Conservation (phyloP, 1,140 invertebrate species). For the Drosophila setifemur region DNA sequence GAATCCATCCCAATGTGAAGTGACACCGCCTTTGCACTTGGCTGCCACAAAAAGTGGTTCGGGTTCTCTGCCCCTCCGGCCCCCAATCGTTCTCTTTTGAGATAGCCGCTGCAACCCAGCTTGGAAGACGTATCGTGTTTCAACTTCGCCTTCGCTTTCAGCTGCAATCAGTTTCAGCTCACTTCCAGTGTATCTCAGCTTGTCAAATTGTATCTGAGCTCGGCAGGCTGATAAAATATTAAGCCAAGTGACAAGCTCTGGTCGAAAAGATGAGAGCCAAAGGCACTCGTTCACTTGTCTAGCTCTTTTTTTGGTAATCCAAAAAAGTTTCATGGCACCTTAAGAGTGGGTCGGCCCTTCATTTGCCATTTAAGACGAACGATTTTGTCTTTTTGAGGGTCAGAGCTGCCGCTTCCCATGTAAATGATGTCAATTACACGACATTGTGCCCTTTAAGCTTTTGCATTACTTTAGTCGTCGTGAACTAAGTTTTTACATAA, state of each 20-base stretch:
- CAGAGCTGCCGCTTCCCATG: conserved; percentile 33
- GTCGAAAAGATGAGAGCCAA: conserved; percentile 44
- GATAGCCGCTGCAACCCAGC: conserved; percentile 38
- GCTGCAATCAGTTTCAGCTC: conserved; percentile 71
- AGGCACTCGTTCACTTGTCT: conserved; percentile 48
- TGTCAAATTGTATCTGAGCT: conserved; percentile 65
- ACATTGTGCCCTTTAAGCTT: conserved; percentile 31
- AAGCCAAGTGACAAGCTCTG: conserved; percentile 57
- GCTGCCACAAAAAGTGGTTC: conserved; percentile 55
- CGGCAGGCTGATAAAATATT: conserved; percentile 56
- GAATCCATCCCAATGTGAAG: conserved; percentile 68
- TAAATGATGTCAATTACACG: conserved; percentile 52
- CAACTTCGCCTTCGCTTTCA: conserved; percentile 71
- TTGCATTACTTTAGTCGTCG: conserved; percentile 18
- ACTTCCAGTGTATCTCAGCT: conserved; percentile 61
- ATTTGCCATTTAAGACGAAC: conserved; percentile 42
- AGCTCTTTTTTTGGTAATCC: conserved; percentile 15
- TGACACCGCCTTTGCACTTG: conserved; percentile 73
- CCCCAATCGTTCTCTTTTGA: background rate
- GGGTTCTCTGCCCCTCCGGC: conserved; percentile 20
- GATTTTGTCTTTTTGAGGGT: conserved; percentile 32
- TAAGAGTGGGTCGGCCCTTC: conserved; percentile 24
- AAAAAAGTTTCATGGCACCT: conserved; percentile 12
- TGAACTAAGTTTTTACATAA: conserved; percentile 35
- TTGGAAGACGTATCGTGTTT: conserved; percentile 78